Evolutionary conservation across 2,113 vertebrate genomes (phyloP), one percentile per base, ranked within the genome.

Genomic region (Sander lucioperca): DNA sequence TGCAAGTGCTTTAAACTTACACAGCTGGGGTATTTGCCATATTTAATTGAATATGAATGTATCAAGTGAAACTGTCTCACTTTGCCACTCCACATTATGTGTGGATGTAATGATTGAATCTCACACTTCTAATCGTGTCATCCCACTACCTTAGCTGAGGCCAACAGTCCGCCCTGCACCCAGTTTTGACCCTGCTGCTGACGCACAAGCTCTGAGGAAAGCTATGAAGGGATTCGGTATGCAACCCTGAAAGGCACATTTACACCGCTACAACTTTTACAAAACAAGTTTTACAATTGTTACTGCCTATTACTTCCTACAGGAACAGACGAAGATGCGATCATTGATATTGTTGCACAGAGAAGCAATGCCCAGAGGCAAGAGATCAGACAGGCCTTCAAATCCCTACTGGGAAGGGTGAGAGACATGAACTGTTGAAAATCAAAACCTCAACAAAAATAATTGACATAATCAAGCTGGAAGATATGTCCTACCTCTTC

Each of bases 141-240:
- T 67, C 74, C 33, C 4, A 62, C 39, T 23, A 47, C 39, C 73
- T 25, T 87, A 99, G 97, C 90, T 96, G 5, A 97, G 93, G 89
- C 97, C 97, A 91, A 98, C 98, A 0, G 74, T 99, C 51, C 80
- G 50, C 6, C 96, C 95, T 0, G 84, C 88, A 0, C 4, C 58
- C 12, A 56, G 80, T 76, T 99, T 97, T 86, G 96, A 97, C 0
- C 96, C 97, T 0, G 95, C 96, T 0, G 95, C 93, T 6, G 98
- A 99, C 0, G 97, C 97, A 0, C 96, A 98, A 87, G 97, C 96
- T 2, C 93, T 99, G 65, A 95, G 98, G 92, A 99, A 99, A 92
- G 98, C 98, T 0, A 99, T 99, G 98, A 99, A 99, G 89, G 98
- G 98, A 18, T 94, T 99, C 19, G 98, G 98, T 99, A 86, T 39